Conservation (phyloP, 2,113 vertebrate genomes). For the Mungos mungo region DNA sequence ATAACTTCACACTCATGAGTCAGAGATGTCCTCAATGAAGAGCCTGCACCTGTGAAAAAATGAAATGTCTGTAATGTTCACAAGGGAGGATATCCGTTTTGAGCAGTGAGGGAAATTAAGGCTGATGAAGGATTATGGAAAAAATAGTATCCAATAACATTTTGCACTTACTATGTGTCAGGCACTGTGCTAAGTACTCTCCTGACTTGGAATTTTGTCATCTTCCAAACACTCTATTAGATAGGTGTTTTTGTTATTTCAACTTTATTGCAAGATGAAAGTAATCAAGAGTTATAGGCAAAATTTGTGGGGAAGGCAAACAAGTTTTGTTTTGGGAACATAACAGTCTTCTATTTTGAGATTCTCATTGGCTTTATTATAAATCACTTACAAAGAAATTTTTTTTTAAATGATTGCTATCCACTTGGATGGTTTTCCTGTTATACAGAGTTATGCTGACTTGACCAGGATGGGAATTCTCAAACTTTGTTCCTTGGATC, state of each 20-base stretch:
- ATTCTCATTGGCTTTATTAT: conserved; percentile 12
- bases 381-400: not conserved
- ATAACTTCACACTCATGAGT: conserved; percentile 34
- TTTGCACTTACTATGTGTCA: not conserved
- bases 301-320: not conserved
- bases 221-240: not conserved
- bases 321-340: not conserved
- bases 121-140: not conserved
- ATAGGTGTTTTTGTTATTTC: not conserved
- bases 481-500: not conserved
- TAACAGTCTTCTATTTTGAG: not conserved
- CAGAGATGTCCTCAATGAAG: conserved; percentile 8
- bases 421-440: not conserved
- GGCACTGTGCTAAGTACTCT: not conserved
- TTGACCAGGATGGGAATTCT: not conserved
- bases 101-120: not conserved
- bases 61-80: not conserved
- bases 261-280: not conserved
- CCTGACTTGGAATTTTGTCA: not conserved
- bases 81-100: not conserved
- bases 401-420: not conserved
- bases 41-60: not conserved
- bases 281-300: not conserved
- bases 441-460: not conserved
- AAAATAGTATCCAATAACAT: not conserved